Percentiles rank a stretch among this genome's conserved stretches.
phyloP scores from a whole-genome alignment of 2,888 invertebrate species.

The Agrotis puta region DNA sequence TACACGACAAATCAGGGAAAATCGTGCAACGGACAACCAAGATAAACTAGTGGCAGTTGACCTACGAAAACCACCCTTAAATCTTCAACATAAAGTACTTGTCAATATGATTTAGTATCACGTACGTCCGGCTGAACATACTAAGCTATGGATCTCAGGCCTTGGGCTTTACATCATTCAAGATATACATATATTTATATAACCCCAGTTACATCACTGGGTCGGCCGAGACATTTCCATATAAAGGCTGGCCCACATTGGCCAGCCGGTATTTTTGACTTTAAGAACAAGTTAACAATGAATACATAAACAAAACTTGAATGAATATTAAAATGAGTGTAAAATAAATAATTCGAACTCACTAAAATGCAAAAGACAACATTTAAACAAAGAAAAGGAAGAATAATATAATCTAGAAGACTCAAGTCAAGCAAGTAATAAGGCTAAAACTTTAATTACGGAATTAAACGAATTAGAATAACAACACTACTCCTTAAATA shows the following conservation, averaged over 20 bases:
- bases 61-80: background rate
- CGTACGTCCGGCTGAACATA: background rate
- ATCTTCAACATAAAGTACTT: background rate
- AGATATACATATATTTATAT: slow-evolving; percentile 49
- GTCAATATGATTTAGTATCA: background rate
- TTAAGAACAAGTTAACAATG: slow-evolving; percentile 44
- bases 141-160: background rate
- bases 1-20: slow-evolving; percentile 27
- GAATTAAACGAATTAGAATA: background rate
- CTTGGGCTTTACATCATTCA: slow-evolving; percentile 22
- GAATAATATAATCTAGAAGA: background rate
- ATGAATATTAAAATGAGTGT: background rate
- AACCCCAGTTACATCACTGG: slow-evolving; percentile 57
- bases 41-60: background rate
- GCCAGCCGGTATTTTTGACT: slow-evolving; percentile 53
- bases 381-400: background rate
- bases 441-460: background rate
- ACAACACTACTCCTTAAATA: slow-evolving; percentile 6
- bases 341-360: background rate
- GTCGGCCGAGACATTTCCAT: slow-evolving; percentile 62
- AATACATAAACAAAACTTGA: slow-evolving; percentile 22
- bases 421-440: background rate
- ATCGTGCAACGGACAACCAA: background rate
- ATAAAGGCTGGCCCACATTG: slow-evolving; percentile 60
- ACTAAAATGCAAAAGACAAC: background rate